Percentiles rank a stretch among this genome's conserved stretches.
Conservation (phyloP, 2,797 vertebrate genomes). For the Catharus ustulatus region DNA sequence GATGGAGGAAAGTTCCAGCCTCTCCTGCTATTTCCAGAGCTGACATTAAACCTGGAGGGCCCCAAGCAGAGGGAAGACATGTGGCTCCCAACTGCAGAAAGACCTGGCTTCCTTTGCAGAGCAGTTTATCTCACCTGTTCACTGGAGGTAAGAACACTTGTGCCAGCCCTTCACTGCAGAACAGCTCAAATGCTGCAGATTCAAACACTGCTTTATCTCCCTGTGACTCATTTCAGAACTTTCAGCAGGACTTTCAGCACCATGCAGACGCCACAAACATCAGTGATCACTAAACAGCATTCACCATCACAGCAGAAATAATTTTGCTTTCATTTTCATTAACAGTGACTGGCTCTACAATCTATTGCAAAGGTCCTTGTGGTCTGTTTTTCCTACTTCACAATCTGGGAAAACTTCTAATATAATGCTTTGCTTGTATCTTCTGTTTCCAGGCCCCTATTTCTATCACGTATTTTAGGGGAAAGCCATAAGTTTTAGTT, state of each 20-base stretch:
- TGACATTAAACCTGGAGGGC: neutral
- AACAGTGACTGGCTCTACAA: neutral
- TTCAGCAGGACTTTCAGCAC: neutral
- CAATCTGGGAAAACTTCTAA: neutral
- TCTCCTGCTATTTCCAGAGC: neutral
- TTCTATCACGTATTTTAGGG: neutral
- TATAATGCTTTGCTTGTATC: neutral
- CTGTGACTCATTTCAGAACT: neutral
- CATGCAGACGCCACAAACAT: neutral
- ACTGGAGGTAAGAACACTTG: neutral
- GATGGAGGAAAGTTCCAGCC: neutral
- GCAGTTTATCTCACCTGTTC: neutral
- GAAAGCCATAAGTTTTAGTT: neutral
- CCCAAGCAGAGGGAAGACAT: no score
- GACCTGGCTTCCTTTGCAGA: neutral
- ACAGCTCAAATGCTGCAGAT: neutral
- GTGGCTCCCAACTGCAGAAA: neutral
- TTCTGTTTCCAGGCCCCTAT: neutral
- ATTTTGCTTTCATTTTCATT: neutral
- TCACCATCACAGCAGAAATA: neutral
- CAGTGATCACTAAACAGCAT: neutral
- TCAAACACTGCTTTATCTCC: neutral
- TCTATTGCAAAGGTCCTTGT: neutral
- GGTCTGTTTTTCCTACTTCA: neutral
- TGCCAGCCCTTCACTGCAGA: no score